Base-by-base conservation (phyloP, 2,797 vertebrate species). In the Euthynnus affinis region DNA sequence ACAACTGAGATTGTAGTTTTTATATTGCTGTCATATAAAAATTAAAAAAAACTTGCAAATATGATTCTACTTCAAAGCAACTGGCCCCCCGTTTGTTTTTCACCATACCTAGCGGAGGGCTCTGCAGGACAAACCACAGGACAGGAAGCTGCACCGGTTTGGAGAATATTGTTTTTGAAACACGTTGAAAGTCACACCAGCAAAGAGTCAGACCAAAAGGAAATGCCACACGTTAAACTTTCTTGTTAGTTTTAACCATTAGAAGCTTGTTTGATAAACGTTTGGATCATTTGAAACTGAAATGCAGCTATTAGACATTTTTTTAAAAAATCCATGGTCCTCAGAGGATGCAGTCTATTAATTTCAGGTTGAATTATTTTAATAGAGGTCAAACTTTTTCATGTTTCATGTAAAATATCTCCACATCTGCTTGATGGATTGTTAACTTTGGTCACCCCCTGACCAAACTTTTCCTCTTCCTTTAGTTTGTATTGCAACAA, bases 81-180 rank as follows among this genome's bases (percentile, higher is more conserved):
- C 5, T 42, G 8, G 34, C 0, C 3, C 5, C 17, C 1, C 2
- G 3, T 34, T 44, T 23, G 27, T 60, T 69, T 63, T 27, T 3
- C 17, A 13, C 17, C 4, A 1, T 6, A 3, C 18, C 18, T 1
- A 2, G 37, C 6, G 20, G 59, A 10, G 29, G 29, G 40, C 59
- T 13, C 40, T 2, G 32, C 8, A 23, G 40, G 14, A 10, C 22
- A 74, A 74, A 85, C 84, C 84, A 80, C 72, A 75, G 44, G 17
- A 81, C 83, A 87, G 86, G 84, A 91, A 91, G 23, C 81, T 52
- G 60, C 66, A 60, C 15, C 20, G 0, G 0, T 22, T 22, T n/a
- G 10, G 3, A 25, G 0, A 3, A 53, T 1, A 3, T 2, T 0
- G 40, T 52, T 65, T 61, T 7, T 0, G 52, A 61, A 52, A 9